Conservation (phyloP, 2,113 vertebrate genomes). For the Proteles cristata region DNA sequence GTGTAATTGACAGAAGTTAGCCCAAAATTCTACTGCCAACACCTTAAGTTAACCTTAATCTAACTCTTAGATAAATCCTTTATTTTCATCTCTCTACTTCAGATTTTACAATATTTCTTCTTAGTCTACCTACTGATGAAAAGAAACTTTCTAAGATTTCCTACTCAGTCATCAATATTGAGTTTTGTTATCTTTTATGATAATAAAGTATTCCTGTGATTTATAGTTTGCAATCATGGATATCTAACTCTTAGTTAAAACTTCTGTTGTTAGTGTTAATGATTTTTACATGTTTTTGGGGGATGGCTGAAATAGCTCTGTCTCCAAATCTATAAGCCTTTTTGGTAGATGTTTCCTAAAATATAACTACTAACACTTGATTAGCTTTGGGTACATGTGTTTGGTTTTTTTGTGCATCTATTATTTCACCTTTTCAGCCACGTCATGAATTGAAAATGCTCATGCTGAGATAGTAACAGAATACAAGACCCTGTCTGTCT, state of each 20-base stretch:
- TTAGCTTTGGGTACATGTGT: neutral
- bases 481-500: neutral
- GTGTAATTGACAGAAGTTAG: neutral
- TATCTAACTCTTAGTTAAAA: neutral
- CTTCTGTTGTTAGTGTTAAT: neutral
- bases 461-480: neutral
- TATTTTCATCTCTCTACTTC: neutral
- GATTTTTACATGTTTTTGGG: neutral
- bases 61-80: neutral
- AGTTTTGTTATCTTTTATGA: constrained; percentile 19
- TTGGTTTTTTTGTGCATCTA: neutral
- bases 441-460: neutral
- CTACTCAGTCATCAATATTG: neutral
- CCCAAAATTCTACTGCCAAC: neutral
- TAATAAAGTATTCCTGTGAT: neutral
- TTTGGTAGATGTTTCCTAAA: neutral
- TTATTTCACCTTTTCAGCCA: neutral
- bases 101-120: neutral
- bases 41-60: neutral
- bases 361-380: neutral
- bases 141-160: constrained; percentile 6
- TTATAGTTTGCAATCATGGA: neutral
- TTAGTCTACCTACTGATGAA: neutral
- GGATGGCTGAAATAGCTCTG: neutral
- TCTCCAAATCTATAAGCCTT: neutral